Base-by-base conservation (phyloP, 2,797 vertebrate species). In the Bucorvus abyssinicus region DNA sequence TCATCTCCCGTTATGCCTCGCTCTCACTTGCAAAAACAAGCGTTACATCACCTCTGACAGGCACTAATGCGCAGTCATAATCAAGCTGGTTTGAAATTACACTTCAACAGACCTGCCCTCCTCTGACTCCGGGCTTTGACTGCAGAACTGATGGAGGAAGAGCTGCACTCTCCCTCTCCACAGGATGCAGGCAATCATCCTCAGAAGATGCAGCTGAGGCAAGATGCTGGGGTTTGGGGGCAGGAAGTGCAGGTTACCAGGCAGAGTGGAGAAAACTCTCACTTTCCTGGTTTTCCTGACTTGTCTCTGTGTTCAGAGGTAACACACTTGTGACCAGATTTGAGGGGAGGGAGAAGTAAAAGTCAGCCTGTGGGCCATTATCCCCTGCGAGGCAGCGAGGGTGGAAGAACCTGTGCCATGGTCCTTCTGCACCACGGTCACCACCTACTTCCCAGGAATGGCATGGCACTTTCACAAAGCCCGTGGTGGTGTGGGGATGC, bases 21-120 rank as follows among this genome's bases (percentile, higher is more conserved):
- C 34, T 91, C 78, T 91, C 85, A 81, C 38, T 71, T 89, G 50
- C 32, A 93, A 71, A 85, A 81, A 55, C 40, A 71, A 86, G 36
- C 38, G 18, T 49, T 82, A 22, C 21, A 81, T 73, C 74, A 45
- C 80, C 61, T 32, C 2, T 55, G 45, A 68, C 52, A 60, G 50
- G 24, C 52, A 77, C 55, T 90, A 91, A 89, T 60, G 77, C 36
- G 86, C 81, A 94, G 74, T 79, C 74, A 88, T 87, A 73, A 95
- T 63, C 70, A 93, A 82, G 59, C 24, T 90, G 45, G 70, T 82
- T 76, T 76, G 63, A 90, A 96, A 87, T 64, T 29, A 61, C 32
- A 38, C 38, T 79, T 82, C 30, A 84, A 79, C n/a, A 83, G 47
- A 56, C 21, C 49, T 76, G 47, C 47, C 44, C 88, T 92, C n/a